phyloP scores from a whole-genome alignment of 2,797 vertebrate species.

The Pantherophis vulpinus region DNA sequence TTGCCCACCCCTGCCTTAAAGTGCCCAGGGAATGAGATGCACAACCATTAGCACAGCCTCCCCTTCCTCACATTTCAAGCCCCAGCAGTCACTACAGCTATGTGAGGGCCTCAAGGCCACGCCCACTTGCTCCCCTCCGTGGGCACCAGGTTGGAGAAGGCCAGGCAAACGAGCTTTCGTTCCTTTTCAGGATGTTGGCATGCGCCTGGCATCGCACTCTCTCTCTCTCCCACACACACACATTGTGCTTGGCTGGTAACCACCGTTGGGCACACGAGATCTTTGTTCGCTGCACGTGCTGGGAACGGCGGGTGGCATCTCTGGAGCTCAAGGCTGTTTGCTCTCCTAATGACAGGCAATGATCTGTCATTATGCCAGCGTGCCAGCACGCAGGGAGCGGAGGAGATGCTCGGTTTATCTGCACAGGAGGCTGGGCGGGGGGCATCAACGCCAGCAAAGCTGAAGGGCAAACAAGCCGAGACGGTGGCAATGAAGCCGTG shows the following conservation, averaged over 20 bases:
- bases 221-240: no score
- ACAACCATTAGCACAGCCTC: not conserved
- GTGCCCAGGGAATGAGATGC: not conserved
- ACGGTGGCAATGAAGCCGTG: not conserved
- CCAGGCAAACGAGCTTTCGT: not conserved
- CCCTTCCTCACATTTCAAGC: not conserved
- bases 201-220: no score
- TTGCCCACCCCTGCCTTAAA: not conserved
- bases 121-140: not conserved
- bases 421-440: rapidly evolving
- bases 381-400: not conserved
- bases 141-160: not conserved
- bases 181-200: not conserved
- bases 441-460: not conserved
- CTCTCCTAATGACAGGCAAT: not conserved
- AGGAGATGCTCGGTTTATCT: not conserved
- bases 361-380: not conserved
- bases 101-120: not conserved
- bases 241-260: not conserved
- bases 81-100: not conserved
- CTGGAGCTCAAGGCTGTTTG: not conserved
- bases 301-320: not conserved
- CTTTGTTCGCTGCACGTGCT: not conserved
- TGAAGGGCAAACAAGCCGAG: not conserved
- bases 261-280: not conserved